A percentile compares a stretch with the other conserved stretches of the same genome.
phyloP scores from a whole-genome alignment of 2,797 vertebrate species.

The Anguilla marmorata region DNA sequence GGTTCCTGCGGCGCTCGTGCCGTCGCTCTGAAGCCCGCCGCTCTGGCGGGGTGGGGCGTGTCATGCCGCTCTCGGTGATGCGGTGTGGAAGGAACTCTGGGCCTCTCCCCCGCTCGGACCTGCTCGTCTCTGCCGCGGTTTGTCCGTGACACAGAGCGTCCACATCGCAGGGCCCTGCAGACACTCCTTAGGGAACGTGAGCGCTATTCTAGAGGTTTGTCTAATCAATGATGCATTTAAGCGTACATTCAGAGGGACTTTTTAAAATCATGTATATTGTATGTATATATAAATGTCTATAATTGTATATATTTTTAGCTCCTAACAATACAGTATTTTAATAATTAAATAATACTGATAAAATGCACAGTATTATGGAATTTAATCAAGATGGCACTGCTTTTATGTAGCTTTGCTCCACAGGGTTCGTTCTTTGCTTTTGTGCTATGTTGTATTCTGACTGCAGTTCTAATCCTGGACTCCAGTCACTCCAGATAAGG shows the following conservation, averaged over 20 bases:
- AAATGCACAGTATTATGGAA: neutral
- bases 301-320: neutral
- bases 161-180: neutral
- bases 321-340: neutral
- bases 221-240: neutral
- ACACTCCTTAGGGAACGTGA: neutral
- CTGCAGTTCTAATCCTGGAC: neutral
- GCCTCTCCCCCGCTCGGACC: neutral
- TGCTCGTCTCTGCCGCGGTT: neutral
- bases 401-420: neutral
- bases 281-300: no score
- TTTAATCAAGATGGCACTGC: neutral
- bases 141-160: neutral
- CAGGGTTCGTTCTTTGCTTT: neutral
- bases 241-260: neutral
- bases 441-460: neutral
- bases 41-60: neutral
- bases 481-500: neutral
- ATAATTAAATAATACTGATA: neutral
- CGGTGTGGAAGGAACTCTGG: neutral
- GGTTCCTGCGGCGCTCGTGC: neutral
- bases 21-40: neutral
- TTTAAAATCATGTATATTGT: no score
- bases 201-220: neutral
- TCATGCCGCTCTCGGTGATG: neutral